phyloP scores from a whole-genome alignment of 64 coral and sea anemone species.

The Stichodactyla helianthus region DNA sequence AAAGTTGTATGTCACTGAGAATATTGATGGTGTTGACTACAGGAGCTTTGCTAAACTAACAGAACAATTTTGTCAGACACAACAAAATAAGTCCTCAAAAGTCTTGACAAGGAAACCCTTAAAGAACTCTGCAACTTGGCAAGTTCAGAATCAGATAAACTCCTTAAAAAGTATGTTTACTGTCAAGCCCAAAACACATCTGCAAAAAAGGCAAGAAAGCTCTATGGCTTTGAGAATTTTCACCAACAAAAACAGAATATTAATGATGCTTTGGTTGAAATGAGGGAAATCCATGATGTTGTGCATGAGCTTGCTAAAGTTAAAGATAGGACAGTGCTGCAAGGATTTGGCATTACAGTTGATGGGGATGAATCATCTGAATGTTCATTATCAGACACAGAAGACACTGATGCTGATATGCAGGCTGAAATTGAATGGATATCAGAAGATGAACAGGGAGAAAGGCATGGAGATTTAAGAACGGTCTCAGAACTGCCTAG shows the following conservation, averaged over 20 bases:
- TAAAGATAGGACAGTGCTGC: constrained; percentile 32
- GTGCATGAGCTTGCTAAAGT: constrained; percentile 24
- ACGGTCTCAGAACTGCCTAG: constrained; percentile 14
- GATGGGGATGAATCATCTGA: constrained; percentile 9
- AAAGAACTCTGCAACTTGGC: constrained; percentile 44
- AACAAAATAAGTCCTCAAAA: constrained; percentile 14
- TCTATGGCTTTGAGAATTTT: constrained; percentile 53
- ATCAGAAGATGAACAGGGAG: constrained; percentile 9
- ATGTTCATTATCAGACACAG: constrained; percentile 27
- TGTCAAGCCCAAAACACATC: constrained; percentile 49
- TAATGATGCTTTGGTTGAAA: constrained; percentile 14
- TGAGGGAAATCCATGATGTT: constrained; percentile 32
- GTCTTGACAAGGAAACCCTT: constrained; percentile 14
- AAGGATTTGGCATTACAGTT: constrained; percentile 32
- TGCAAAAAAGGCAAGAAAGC: constrained; percentile 18
- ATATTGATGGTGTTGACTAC: constrained; percentile 16
- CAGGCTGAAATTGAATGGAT: constrained; percentile 19
- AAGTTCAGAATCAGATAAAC: constrained; percentile 52
- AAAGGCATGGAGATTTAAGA: not conserved
- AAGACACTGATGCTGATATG: constrained; percentile 35
- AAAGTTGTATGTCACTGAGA: constrained; percentile 32
- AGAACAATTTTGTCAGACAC: constrained; percentile 17
- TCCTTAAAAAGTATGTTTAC: constrained; percentile 50
- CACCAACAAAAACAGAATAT: constrained; percentile 32
- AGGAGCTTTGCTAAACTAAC: constrained; percentile 21